Evolutionary conservation across 2,888 invertebrate genomes (phyloP).

Genomic region (Eugnorisma glareosa): DNA sequence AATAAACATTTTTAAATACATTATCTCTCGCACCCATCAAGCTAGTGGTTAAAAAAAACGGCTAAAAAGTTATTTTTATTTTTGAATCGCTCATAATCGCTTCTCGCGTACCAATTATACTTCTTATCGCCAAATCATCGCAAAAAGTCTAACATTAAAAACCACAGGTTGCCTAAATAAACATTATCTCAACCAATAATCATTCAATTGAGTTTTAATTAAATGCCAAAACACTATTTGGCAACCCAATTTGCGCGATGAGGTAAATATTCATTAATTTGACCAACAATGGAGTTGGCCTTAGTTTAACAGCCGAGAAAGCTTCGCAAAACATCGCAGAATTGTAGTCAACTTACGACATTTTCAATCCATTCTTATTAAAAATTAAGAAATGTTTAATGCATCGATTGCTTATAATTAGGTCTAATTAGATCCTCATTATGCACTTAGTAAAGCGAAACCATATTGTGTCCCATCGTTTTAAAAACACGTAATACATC

Average conservation of each 20-base stretch:
- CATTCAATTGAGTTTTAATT: conserved; percentile 44
- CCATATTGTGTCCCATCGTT: not conserved
- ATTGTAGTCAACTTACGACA: conserved; percentile 49
- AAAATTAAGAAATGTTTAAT: conserved; percentile 50
- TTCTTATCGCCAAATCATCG: conserved; percentile 15
- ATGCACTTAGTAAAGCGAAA: not conserved
- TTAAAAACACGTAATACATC: not conserved
- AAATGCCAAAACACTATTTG: conserved; percentile 48
- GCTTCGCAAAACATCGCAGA: conserved; percentile 49
- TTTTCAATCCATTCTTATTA: conserved; percentile 39
- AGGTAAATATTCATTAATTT: conserved; percentile 62
- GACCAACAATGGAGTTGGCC: conserved; percentile 53
- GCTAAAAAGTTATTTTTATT: not conserved
- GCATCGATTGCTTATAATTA: conserved; percentile 30
- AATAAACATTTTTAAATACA: too few relatives aligned
- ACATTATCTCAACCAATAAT: conserved; percentile 25
- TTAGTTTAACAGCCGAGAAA: conserved; percentile 57
- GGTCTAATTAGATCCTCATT: conserved; percentile 14
- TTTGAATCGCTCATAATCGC: too few relatives aligned
- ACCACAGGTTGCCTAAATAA: conserved; percentile 7
- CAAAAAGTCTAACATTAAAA: conserved; percentile 3
- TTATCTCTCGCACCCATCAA: not conserved
- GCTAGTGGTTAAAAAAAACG: not conserved
- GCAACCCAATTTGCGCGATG: conserved; percentile 60
- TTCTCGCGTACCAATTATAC: not conserved